These are phyloP conservation scores for Hyperopisus bebe DNA, from an alignment of 2,113 vertebrate genomes.

Conservation along the genomic window DNA sequence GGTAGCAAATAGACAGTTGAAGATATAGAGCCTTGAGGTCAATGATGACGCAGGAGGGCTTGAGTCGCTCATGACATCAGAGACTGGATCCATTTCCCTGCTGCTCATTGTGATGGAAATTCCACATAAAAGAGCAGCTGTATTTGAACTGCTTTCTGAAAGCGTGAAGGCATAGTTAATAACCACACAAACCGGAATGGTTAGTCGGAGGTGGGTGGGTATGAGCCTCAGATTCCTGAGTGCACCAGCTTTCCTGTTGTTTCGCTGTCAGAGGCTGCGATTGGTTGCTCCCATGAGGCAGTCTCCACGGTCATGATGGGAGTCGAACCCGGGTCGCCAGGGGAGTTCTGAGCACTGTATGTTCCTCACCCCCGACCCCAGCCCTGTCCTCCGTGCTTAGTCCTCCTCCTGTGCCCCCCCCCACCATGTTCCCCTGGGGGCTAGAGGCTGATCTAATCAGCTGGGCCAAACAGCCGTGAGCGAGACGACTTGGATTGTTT, in stretches of 20 bases:
- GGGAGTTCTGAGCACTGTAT: background rate
- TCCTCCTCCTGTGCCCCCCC: background rate
- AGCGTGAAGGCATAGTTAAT: background rate
- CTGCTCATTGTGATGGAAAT: background rate
- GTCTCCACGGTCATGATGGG: background rate
- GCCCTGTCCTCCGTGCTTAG: background rate
- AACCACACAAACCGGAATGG: background rate
- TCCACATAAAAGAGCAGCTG: background rate
- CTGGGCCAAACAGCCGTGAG: background rate
- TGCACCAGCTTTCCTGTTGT: background rate
- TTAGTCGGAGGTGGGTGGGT: background rate
- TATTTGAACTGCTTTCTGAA: background rate
- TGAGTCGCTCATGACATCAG: background rate
- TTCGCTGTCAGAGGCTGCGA: background rate
- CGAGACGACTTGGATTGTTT: background rate
- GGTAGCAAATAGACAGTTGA: background rate
- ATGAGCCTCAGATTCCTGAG: background rate
- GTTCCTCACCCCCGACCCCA: background rate
- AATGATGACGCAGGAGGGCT: background rate
- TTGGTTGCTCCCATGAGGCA: background rate
- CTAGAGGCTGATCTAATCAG: background rate
- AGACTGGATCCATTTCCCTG: background rate
- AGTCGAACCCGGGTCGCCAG: background rate
- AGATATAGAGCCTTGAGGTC: background rate
- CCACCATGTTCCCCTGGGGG: background rate